Conservation (phyloP, 2,888 invertebrate species). For the Morpho helenor region DNA sequence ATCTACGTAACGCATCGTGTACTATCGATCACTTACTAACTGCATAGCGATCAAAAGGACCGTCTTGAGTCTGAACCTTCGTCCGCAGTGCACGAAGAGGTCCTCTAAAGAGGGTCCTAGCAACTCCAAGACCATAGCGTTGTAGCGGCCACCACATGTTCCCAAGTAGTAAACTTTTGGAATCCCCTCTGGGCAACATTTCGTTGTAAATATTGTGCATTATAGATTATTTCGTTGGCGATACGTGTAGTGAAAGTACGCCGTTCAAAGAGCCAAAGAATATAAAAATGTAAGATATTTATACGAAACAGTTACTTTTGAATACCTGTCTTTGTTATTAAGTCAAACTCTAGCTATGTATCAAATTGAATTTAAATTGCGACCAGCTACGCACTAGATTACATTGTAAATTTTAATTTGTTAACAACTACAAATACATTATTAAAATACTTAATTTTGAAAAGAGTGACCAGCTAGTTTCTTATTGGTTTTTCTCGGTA, state of each 20-base stretch:
- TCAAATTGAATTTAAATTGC: too few relatives aligned
- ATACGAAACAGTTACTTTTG: too few relatives aligned
- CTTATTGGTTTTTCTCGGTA: too few relatives aligned
- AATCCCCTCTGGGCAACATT: slow-evolving; percentile 90
- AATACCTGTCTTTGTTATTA: too few relatives aligned
- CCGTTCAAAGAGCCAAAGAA: too few relatives aligned
- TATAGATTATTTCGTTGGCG: background rate
- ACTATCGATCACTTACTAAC: slow-evolving; percentile 84
- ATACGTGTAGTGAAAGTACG: background rate
- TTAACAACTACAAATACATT: too few relatives aligned
- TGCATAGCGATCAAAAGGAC: slow-evolving; percentile 98
- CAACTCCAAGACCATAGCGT: slow-evolving; percentile 99
- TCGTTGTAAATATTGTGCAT: slow-evolving; percentile 25
- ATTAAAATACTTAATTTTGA: too few relatives aligned
- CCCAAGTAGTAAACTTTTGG: slow-evolving; percentile 99
- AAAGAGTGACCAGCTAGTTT: too few relatives aligned
- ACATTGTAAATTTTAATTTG: too few relatives aligned
- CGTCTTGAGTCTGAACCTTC: slow-evolving; percentile 98
- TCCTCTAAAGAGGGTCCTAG: slow-evolving; percentile 99
- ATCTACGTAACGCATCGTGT: slow-evolving; percentile 25
- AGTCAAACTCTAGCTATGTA: too few relatives aligned
- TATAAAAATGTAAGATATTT: too few relatives aligned
- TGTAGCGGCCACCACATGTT: slow-evolving; percentile 98
- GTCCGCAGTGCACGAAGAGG: slow-evolving; percentile 99
- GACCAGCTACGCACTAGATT: too few relatives aligned